Evolutionary conservation across 2,113 vertebrate genomes (phyloP), one percentile per base, ranked within the genome.

Genomic region (Chrysemys picta): DNA sequence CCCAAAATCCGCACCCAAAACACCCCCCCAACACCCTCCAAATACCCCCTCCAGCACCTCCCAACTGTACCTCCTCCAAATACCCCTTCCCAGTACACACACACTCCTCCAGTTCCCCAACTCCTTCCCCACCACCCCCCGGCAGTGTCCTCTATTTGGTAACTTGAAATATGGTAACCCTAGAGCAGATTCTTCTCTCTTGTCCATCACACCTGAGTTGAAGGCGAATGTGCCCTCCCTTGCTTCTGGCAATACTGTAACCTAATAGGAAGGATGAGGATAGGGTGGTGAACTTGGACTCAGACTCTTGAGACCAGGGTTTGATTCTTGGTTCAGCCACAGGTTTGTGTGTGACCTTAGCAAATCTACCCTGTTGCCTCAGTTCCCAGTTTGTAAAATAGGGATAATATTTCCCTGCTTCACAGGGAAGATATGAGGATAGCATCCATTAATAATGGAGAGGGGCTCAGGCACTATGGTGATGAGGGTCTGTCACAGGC

Each of bases 271-370:
- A 42, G 10, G 21, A 42, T 22, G 21, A 75, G 22, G 19, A 42
- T 11, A 56, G 35, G 87, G 78, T 79, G 8, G 14, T 0, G 0
- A 5, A 42, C 17, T 14, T 0, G 0, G 7, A 52, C 25, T 14
- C 80, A 59, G 5, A 42, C 14, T 84, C 42, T 6, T 0, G 8
- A 45, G 35, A 59, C 35, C 10, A 31, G 42, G 6, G 47, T 92
- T 35, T 3, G 10, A 19, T 72, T 72, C 69, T 19, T 72, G 17
- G n/a, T 21, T 72, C 35, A 72, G 35, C 69, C 69, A 38, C 72
- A 38, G 35, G 17, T 82, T 85, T 87, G 6, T 50, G 4, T 8
- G 6, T 16, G 24, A 88, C 31, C 29, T 81, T 91, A 52, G 14
- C 0, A 27, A 85, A 52, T 69, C 29, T 12, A 31, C 69, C 31